phyloP scores from a whole-genome alignment of 2,888 invertebrate genomes.

The Drosophila affinis region DNA sequence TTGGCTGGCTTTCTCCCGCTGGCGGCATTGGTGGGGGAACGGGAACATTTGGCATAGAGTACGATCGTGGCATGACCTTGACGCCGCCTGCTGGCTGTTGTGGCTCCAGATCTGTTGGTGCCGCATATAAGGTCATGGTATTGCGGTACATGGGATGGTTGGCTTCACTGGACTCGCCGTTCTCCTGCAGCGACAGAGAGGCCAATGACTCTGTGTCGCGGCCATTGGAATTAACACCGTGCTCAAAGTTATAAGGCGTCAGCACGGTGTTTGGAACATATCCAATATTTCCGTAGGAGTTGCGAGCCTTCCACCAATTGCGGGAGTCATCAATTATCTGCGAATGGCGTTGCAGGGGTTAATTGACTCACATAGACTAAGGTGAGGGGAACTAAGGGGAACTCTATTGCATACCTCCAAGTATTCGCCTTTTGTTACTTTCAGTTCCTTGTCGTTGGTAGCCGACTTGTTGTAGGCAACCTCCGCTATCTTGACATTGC shows the following conservation, averaged over 20 bases:
- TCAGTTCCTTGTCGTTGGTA: constrained; percentile 98
- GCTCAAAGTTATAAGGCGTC: constrained; percentile 85
- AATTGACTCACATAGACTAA: background rate
- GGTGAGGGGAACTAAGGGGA: background rate
- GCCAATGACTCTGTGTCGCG: constrained; percentile 78
- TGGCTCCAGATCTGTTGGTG: constrained; percentile 66
- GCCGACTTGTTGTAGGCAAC: constrained; percentile 97
- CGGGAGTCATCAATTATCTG: constrained; percentile 97
- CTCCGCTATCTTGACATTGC: constrained; percentile 91
- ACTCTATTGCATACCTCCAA: constrained; percentile 88
- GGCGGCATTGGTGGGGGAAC: constrained; percentile 84
- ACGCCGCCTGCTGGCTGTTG: constrained; percentile 49
- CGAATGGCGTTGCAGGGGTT: constrained; percentile 5
- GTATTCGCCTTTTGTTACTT: constrained; percentile 96
- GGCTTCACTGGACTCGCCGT: constrained; percentile 48
- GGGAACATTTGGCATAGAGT: constrained; percentile 83
- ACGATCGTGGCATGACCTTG: constrained; percentile 72
- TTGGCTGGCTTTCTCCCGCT: constrained; percentile 71
- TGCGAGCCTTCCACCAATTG: constrained; percentile 99
- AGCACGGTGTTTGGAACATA: constrained; percentile 99
- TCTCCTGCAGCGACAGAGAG: constrained; percentile 57
- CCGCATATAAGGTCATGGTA: constrained; percentile 60
- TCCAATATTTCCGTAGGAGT: constrained; percentile 92
- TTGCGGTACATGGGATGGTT: constrained; percentile 64
- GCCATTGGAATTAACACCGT: constrained; percentile 41